A percentile compares a stretch with the other conserved stretches of the same genome.
These are phyloP conservation scores for Pseudomyrmex cubaensis DNA, from an alignment of 1,140 invertebrate genomes.

Conservation along the genomic window DNA sequence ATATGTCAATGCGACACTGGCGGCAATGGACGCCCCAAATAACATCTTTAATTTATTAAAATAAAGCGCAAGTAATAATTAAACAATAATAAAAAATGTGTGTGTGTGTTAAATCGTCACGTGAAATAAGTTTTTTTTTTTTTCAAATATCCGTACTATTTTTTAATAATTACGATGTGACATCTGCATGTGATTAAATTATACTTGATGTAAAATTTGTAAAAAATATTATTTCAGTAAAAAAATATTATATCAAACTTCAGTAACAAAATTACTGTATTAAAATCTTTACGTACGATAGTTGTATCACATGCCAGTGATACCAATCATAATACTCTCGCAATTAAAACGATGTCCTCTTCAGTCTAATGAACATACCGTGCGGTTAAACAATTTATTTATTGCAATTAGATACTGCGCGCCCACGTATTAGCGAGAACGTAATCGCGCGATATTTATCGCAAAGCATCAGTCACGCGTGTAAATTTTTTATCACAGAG, in stretches of 20 bases:
- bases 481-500: conserved; percentile 22
- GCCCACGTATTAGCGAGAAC: not conserved
- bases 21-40: no score
- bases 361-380: not conserved
- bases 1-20: not conserved
- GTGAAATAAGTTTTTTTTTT: no score
- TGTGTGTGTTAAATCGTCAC: no score
- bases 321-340: no score
- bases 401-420: conserved; percentile 2
- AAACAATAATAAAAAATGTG: not conserved
- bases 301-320: no score
- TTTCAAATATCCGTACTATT: not conserved
- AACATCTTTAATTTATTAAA: not conserved
- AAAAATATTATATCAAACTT: not conserved
- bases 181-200: not conserved
- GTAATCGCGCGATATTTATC: conserved; percentile 10
- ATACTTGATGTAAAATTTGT: no score
- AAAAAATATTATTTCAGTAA: not conserved
- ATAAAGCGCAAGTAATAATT: not conserved
- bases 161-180: not conserved
- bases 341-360: no score
- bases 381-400: not conserved
- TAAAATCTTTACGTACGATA: not conserved
- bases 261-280: not conserved
- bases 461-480: not conserved